Percentiles rank a stretch among this genome's conserved stretches.
Evolutionary conservation across 2,113 vertebrate species (phyloP).

Genomic region (Phalacrocorax brasilianus): DNA sequence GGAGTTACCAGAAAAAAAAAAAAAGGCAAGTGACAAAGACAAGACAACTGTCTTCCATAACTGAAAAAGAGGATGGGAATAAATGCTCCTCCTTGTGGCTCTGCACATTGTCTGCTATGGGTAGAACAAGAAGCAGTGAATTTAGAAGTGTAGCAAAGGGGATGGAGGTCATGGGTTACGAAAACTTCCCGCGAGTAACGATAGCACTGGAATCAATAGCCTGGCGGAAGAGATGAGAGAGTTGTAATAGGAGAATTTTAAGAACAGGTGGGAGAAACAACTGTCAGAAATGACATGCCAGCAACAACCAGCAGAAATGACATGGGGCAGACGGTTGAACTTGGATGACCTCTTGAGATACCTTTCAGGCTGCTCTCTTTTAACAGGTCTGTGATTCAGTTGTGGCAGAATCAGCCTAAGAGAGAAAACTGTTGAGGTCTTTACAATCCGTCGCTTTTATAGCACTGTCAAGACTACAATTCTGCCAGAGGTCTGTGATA

Average conservation of each 20-base stretch:
- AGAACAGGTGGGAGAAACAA: not conserved
- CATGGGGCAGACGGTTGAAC: not conserved
- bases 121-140: not conserved
- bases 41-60: not conserved
- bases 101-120: not conserved
- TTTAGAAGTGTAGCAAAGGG: not conserved
- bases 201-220: not conserved
- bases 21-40: not conserved
- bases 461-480: not conserved
- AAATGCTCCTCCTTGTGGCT: not conserved
- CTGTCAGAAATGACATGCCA: not conserved
- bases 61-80: not conserved
- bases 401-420: not conserved
- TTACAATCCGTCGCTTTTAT: not conserved
- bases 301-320: not conserved
- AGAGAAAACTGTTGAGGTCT: not conserved
- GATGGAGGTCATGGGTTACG: not conserved
- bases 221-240: not conserved
- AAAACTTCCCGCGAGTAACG: not conserved
- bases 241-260: not conserved
- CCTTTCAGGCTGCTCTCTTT: not conserved
- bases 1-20: not conserved
- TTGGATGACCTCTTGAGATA: not conserved
- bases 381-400: not conserved
- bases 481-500: not conserved